These are phyloP conservation scores for Myiopsitta monachus DNA, from an alignment of 2,113 vertebrate species.

Conservation along the genomic window DNA sequence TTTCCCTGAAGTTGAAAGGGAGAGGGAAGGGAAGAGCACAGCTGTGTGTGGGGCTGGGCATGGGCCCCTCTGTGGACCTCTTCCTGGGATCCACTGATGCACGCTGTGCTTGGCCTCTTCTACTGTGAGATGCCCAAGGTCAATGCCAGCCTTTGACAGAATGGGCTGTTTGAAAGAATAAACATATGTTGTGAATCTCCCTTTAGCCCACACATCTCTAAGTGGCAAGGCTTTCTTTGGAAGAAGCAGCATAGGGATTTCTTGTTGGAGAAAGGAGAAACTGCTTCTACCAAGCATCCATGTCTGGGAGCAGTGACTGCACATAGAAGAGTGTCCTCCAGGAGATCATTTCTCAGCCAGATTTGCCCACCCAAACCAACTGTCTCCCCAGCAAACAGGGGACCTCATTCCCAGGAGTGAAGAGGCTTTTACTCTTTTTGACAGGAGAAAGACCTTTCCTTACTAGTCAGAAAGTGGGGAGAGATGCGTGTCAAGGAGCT, in stretches of 20 bases:
- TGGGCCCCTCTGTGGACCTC: not conserved
- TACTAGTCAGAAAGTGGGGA: not conserved
- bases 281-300: not conserved
- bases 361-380: not conserved
- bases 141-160: not conserved
- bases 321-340: not conserved
- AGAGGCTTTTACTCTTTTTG: not conserved
- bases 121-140: not conserved
- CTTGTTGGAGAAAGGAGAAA: not conserved
- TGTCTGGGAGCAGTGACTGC: not conserved
- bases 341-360: not conserved
- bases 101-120: not conserved
- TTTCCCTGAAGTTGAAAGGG: not conserved
- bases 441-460: not conserved
- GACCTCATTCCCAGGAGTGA: not conserved
- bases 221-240: not conserved
- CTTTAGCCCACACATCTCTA: accelerated
- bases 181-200: not conserved
- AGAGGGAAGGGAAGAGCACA: not conserved
- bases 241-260: not conserved
- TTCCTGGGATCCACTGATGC: accelerated
- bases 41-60: not conserved
- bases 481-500: no score
- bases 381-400: not conserved
- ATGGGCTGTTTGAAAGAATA: accelerated